Base-by-base conservation (phyloP, 2,113 vertebrate species). In the Erpornis zantholeuca region DNA sequence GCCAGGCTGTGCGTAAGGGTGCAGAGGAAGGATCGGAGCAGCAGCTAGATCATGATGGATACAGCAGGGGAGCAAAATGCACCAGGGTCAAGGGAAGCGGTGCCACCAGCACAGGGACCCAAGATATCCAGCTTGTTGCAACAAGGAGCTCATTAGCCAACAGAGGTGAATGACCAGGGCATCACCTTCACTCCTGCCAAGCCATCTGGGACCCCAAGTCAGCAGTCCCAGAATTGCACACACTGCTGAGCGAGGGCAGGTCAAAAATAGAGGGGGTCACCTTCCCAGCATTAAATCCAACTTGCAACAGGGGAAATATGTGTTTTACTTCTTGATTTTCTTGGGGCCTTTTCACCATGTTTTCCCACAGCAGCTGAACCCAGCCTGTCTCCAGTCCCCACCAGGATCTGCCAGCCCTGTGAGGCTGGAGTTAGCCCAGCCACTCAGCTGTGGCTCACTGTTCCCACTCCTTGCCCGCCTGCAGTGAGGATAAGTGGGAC, bases 401-500 rank as follows among this genome's bases (percentile, higher is more conserved):
- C 17, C 22, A 54, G 61, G 45, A 85, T 13, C 2, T 49, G 47
- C 25, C 8, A 6, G 73, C 31, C 53, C 86, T 5, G 0, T 0
- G 2, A 35, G 47, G 82, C 35, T 19, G 47, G 29, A 88, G 76
- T 71, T 71, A 86, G 89, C 75, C 63, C 8, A 11, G 80, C 33
- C 5, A 11, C 52, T 82, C 69, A 1, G 11, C 68, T 0, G 1
- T 31, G 7, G 42, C 83, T 75, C 4, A 1, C 60, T 25, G 33
- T 22, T 94, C 82, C 91, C 4, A 12, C 56, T 84, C 73, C 54
- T 38, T 27, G 60, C 85, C 82, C 0, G 1, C 53, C 73, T 35
- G 82, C 93, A 77, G 60, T 9, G 2, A 83, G 68, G 36, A 10
- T 69, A 92, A 95, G 42, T 94, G 93, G 89, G 89, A 75, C 96